phyloP scores from a whole-genome alignment of 30 jellyfish, hydroid and myxozoan genomes.

The Mastigias papua region DNA sequence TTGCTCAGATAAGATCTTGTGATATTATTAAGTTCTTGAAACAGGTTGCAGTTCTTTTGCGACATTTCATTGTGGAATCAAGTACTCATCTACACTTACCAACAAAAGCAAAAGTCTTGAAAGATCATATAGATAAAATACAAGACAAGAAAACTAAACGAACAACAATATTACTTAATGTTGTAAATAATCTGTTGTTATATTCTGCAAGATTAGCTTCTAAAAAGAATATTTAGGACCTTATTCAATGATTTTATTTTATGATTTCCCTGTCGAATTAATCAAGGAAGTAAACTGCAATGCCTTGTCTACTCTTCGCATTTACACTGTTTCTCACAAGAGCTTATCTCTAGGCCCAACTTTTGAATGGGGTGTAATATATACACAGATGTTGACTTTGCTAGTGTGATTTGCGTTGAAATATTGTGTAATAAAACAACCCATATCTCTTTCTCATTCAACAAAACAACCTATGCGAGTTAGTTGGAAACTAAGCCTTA shows the following conservation, averaged over 20 bases:
- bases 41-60: background rate
- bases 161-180: background rate
- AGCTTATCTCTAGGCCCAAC: no score
- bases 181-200: background rate
- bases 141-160: background rate
- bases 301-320: no score
- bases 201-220: background rate
- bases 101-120: background rate
- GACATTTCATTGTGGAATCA: background rate
- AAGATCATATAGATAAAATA: background rate
- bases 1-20: background rate
- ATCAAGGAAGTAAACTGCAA: no score
- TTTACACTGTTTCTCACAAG: no score
- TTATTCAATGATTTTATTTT: background rate
- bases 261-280: background rate
- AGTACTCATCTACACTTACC: background rate
- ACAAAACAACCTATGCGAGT: no score
- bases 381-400: no score
- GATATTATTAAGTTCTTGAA: background rate
- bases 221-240: background rate
- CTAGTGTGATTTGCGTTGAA: no score
- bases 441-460: no score
- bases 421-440: no score
- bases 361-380: no score
- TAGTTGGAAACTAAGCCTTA: no score